Evolutionary conservation across 2,888 invertebrate genomes (phyloP).

Genomic region (Drosophila fungiperda): DNA sequence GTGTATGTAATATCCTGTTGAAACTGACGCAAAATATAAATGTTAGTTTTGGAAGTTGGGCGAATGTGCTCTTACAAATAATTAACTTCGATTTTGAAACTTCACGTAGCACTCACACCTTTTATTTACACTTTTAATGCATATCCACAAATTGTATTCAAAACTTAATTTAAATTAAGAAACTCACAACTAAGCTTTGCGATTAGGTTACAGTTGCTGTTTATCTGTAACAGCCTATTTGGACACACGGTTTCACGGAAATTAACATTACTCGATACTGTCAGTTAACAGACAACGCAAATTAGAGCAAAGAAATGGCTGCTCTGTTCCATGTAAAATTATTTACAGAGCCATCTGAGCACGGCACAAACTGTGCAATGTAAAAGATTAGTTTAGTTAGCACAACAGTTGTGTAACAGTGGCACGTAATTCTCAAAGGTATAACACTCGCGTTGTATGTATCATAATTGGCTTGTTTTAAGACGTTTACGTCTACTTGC

Average conservation of each 20-base stretch:
- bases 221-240: constrained; percentile 24
- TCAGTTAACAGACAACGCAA: not conserved
- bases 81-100: not conserved
- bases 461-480: too few species aligned
- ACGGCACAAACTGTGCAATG: too few species aligned
- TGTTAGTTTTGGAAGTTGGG: too few species aligned
- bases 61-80: too few species aligned
- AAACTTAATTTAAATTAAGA: constrained; percentile 72
- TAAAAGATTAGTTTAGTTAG: too few species aligned
- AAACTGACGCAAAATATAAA: too few species aligned
- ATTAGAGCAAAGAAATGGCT: not conserved
- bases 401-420: too few species aligned
- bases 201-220: constrained; percentile 58
- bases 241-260: not conserved
- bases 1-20: too few species aligned
- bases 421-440: too few species aligned
- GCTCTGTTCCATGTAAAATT: not conserved
- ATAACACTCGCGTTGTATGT: too few species aligned
- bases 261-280: too few species aligned
- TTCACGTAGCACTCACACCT: constrained; percentile 8
- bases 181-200: constrained; percentile 58
- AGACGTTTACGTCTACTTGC: too few species aligned
- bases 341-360: not conserved
- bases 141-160: constrained; percentile 47
- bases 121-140: constrained; percentile 19